These are phyloP conservation scores for Phoenoteleia sp. DNA, from an alignment of 2,888 invertebrate species.

Conservation along the genomic window DNA sequence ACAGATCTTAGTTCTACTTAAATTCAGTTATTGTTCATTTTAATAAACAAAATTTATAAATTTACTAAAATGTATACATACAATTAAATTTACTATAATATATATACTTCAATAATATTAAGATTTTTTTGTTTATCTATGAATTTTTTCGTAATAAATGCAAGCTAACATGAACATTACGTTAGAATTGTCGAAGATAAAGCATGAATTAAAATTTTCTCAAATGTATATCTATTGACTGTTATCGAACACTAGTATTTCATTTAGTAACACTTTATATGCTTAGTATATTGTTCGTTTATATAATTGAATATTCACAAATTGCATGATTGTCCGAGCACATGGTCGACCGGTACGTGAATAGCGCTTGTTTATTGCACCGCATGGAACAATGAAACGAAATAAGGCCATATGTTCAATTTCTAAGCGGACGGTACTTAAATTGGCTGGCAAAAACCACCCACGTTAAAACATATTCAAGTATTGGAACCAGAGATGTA, in stretches of 20 bases:
- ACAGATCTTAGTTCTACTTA: too few species aligned
- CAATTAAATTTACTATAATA: too few species aligned
- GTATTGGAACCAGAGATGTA: slow-evolving; percentile 25
- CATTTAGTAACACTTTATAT: slow-evolving; percentile 51
- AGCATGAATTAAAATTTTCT: slow-evolving; percentile 6
- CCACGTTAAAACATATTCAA: slow-evolving; percentile 58
- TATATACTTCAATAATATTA: too few species aligned
- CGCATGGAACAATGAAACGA: slow-evolving; percentile 74
- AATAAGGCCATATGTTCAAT: slow-evolving; percentile 75
- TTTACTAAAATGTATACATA: too few species aligned
- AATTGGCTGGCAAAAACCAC: slow-evolving; percentile 63
- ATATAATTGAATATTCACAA: slow-evolving; percentile 86
- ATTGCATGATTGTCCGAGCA: slow-evolving; percentile 84
- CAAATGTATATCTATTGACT: slow-evolving; percentile 5
- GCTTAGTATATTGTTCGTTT: slow-evolving; percentile 82
- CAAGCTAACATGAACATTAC: too few species aligned
- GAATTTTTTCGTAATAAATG: too few species aligned
- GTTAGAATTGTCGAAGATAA: too few species aligned
- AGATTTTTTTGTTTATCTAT: too few species aligned
- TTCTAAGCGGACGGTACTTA: slow-evolving; percentile 71
- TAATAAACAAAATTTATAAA: too few species aligned
- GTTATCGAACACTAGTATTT: slow-evolving; percentile 46
- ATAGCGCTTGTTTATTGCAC: slow-evolving; percentile 77
- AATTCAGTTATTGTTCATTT: too few species aligned
- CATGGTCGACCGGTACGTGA: slow-evolving; percentile 82